Evolutionary conservation across 1,140 invertebrate species (phyloP), one percentile per base, ranked within the genome.

Genomic region (Drosophila nannoptera): DNA sequence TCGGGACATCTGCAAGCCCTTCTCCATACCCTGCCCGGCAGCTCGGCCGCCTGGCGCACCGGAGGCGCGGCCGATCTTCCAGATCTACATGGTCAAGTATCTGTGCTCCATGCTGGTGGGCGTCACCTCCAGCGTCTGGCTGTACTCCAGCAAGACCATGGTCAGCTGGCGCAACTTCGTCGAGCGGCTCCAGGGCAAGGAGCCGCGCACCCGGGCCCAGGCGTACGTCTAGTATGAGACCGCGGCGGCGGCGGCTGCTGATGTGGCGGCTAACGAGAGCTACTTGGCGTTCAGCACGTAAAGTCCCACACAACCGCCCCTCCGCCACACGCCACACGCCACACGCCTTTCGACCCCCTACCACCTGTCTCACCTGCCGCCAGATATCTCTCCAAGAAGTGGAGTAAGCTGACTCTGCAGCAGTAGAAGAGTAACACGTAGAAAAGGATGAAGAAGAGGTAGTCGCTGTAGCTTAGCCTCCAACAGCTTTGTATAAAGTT

Each of bases 71-170:
- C 95, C 95, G 0, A 93, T 94, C 66, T 96, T 96, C 81, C 93
- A 94, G 88, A 92, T 96, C 58, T 98, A 98, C 89, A 97, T 98
- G 94, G 94, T 97, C 53, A 99, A 99, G 88, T 99, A 99, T 90
- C 91, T 99, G 53, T 98, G 97, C 94, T 95, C 95, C 14, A 96
- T 99, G 91, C 96, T 99, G 56, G 97, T 99, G n/a, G 98, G 98
- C 2, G 97, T 99, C 36, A 98, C 97, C 0, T 98, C 97, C 4
- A 97, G 96, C 71, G 96, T 99, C 67, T 99, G 98, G 98, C 96
- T 99, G 36, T 98, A 97, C 94, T 98, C 97, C 8, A 95, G 96
- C 38, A 99, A 99, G 91, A 99, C 98, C 0, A 92, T 99, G 73
- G 94, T 94, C 48, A 97, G 96, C 68, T 99, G 97, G 97, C 94